Evolutionary conservation across 2,797 vertebrate genomes (phyloP).

Genomic region (Halcyon chelicuti): DNA sequence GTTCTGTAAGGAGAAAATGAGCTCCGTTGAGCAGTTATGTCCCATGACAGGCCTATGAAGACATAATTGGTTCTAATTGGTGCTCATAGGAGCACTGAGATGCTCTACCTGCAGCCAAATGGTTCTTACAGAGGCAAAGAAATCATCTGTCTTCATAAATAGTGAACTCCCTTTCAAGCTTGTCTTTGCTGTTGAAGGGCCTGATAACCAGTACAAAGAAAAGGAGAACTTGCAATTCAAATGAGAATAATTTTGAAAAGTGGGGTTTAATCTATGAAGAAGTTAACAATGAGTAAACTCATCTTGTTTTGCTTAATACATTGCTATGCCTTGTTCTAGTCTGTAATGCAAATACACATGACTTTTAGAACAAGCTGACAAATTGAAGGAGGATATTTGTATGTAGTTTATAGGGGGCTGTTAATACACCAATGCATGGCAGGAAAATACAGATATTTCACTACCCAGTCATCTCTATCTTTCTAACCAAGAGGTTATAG

Average conservation of each 20-base stretch:
- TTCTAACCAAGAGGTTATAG: neutral
- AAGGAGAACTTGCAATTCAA: neutral
- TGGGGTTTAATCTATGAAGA: neutral
- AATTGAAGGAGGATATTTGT: neutral
- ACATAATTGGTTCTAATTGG: conserved; percentile 33
- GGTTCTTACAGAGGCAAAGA: neutral
- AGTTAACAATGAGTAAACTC: neutral
- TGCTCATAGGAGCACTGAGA: neutral
- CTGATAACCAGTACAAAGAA: neutral
- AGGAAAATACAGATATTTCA: neutral
- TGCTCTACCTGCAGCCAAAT: conserved; percentile 1
- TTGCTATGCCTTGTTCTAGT: neutral
- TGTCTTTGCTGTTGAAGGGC: neutral
- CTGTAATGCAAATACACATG: neutral
- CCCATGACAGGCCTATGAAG: neutral
- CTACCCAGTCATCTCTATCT: neutral
- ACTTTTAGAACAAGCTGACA: neutral
- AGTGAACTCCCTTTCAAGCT: neutral
- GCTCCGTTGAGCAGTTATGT: neutral
- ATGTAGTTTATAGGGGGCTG: neutral
- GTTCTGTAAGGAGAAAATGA: neutral
- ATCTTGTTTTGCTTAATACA: neutral
- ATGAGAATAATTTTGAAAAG: neutral
- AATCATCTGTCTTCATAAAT: neutral
- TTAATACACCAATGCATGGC: neutral